A percentile compares a stretch with the other conserved stretches of the same genome.
Conservation (phyloP, 2,113 vertebrate genomes). For the Macroglossus sobrinus region DNA sequence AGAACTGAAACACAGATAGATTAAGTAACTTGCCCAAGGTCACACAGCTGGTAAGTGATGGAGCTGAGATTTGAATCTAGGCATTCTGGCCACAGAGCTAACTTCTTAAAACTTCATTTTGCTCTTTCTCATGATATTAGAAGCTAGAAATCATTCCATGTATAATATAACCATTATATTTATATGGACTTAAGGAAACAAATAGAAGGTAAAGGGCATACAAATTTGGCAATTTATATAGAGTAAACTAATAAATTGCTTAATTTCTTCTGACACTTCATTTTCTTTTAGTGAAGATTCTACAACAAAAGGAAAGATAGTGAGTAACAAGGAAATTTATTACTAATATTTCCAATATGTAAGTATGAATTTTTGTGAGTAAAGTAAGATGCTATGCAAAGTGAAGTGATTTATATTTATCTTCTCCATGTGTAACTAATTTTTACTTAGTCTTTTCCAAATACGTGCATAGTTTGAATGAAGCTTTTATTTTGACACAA, state of each 20-base stretch:
- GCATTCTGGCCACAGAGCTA: background rate
- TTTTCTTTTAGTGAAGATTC: background rate
- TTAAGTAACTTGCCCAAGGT: background rate
- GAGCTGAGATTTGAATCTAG: background rate
- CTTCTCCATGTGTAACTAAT: background rate
- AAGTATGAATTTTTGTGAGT: background rate
- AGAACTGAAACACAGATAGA: background rate
- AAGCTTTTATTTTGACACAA: background rate
- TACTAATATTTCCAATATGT: background rate
- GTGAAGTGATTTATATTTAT: background rate
- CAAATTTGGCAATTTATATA: background rate
- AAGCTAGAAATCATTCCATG: background rate
- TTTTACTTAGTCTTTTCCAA: background rate
- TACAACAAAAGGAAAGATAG: background rate
- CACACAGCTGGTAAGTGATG: background rate
- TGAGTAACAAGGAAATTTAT: background rate
- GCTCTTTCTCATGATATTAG: background rate
- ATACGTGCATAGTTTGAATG: background rate
- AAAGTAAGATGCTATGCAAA: background rate
- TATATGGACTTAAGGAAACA: background rate
- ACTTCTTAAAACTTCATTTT: background rate
- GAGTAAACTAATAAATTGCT: background rate
- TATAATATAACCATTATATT: background rate
- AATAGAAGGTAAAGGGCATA: background rate
- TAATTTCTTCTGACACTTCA: background rate